phyloP scores from a whole-genome alignment of 1,140 invertebrate species.

The Eriosoma lanigerum region DNA sequence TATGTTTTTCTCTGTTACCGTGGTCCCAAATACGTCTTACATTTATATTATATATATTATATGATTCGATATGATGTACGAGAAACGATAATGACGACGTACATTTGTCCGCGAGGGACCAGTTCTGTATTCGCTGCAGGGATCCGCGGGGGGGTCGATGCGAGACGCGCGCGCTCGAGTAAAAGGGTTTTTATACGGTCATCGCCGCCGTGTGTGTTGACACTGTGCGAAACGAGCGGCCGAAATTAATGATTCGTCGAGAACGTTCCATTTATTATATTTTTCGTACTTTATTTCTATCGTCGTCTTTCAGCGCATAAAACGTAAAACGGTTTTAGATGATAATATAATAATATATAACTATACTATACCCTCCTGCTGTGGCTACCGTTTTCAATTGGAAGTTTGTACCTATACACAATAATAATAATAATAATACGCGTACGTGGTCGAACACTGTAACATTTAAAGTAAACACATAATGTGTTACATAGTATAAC shows the following conservation, averaged over 20 bases:
- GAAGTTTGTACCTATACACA: background rate
- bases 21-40: background rate
- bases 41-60: background rate
- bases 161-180: background rate
- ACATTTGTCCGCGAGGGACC: constrained; percentile 18
- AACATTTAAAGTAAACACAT: background rate
- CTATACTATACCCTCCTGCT: background rate
- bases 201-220: constrained; percentile 43
- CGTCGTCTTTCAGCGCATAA: background rate
- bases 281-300: background rate
- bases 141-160: background rate
- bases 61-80: background rate
- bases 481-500: too few relatives aligned
- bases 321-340: background rate
- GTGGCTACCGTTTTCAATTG: constrained; percentile 23
- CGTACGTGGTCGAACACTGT: background rate
- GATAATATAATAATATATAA: background rate
- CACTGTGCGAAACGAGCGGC: constrained; percentile 18
- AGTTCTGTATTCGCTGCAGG: background rate
- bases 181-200: constrained; percentile 37
- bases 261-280: constrained; percentile 2
- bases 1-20: too few relatives aligned
- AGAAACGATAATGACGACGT: constrained; percentile 27
- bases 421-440: too few relatives aligned
- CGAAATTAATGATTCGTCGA: constrained; percentile 47